Conservation (phyloP, 2,113 vertebrate genomes). For the Erinaceus europaeus region DNA sequence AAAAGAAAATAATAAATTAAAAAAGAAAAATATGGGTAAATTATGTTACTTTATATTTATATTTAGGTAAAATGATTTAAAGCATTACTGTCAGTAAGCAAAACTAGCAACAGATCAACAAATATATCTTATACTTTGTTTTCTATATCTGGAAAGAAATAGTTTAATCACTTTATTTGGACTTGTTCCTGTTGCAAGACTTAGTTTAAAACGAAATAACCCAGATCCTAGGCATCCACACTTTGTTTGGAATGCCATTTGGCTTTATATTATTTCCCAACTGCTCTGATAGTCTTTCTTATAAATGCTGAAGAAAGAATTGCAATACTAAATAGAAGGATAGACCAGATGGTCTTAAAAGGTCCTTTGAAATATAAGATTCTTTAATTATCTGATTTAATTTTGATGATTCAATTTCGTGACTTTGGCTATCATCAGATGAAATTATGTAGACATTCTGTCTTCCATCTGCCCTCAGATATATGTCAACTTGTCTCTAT, state of each 20-base stretch:
- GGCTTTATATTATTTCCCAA: constrained; percentile 52
- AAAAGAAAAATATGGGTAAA: no score
- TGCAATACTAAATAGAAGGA: constrained; percentile 47
- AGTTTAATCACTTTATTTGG: constrained; percentile 16
- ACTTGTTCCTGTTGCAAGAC: neutral
- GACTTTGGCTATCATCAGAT: constrained; percentile 59
- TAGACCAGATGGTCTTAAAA: constrained; percentile 64
- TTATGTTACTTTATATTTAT: constrained; percentile 38
- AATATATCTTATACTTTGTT: neutral
- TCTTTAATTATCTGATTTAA: constrained; percentile 65
- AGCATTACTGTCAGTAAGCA: neutral
- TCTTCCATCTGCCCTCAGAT: constrained; percentile 67
- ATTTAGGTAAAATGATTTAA: neutral
- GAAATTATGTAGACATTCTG: constrained; percentile 70
- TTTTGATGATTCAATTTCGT: constrained; percentile 69
- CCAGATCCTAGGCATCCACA: constrained; percentile 41
- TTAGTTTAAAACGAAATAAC: constrained; percentile 42
- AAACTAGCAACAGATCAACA: neutral
- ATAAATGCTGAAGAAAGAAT: constrained; percentile 27
- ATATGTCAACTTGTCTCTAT: constrained; percentile 65
- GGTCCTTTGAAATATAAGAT: constrained; percentile 65
- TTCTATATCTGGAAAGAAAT: constrained; percentile 38
- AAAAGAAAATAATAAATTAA: no score
- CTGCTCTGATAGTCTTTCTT: constrained; percentile 48
- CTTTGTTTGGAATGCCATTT: constrained; percentile 58